Conservation (phyloP, 2,797 vertebrate genomes). For the Ptychobarbus kaznakovi region DNA sequence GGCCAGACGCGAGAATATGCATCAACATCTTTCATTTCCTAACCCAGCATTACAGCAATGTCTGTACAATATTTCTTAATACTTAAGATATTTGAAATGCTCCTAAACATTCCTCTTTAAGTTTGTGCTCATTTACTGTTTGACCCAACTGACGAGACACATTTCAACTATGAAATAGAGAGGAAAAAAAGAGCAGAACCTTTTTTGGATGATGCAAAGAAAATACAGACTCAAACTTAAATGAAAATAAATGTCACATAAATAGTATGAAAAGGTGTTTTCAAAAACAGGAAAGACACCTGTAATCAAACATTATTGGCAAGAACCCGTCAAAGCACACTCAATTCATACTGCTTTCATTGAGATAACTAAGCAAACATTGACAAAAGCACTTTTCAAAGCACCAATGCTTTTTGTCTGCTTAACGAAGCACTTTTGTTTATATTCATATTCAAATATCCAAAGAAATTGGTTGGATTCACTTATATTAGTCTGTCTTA, state of each 20-base stretch:
- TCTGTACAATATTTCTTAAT: background rate
- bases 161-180: background rate
- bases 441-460: background rate
- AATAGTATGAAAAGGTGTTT: slow-evolving; percentile 2
- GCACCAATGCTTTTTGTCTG: background rate
- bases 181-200: background rate
- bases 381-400: slow-evolving; percentile 14
- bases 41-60: background rate
- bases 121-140: slow-evolving; percentile 5
- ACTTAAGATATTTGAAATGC: background rate
- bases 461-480: background rate
- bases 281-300: slow-evolving; percentile 17
- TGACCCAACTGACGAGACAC: background rate
- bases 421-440: background rate
- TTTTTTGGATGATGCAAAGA: background rate
- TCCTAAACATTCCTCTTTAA: background rate
- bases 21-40: background rate
- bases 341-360: background rate
- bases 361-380: background rate
- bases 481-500: background rate
- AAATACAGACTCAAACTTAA: background rate
- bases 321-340: background rate
- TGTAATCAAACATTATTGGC: background rate
- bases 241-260: slow-evolving; percentile 4
- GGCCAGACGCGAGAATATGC: background rate